A percentile compares a stretch with the other conserved stretches of the same genome.
phyloP scores from a whole-genome alignment of 2,888 invertebrate genomes.

The Bugulina stolonifera region DNA sequence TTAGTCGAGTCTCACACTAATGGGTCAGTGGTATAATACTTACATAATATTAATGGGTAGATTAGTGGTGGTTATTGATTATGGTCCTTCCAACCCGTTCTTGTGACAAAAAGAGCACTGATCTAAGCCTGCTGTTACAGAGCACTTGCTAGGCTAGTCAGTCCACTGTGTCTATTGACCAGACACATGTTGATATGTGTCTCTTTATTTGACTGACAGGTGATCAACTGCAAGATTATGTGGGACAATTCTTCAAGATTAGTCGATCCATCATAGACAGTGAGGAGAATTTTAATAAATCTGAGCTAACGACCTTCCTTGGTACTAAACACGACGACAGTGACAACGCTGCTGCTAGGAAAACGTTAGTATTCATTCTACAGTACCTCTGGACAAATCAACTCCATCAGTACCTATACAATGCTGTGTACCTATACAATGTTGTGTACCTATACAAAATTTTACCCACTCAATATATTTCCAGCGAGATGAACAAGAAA shows the following conservation, averaged over 20 bases:
- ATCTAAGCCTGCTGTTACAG: no score
- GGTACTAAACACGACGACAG: constrained; percentile 74
- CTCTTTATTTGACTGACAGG: neutral
- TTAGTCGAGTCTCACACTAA: no score
- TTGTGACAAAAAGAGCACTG: no score
- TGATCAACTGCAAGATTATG: constrained; percentile 4
- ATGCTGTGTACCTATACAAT: no score
- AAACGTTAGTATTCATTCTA: constrained; percentile 67
- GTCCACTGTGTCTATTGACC: no score
- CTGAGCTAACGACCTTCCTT: constrained; percentile 71
- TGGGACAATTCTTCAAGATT: neutral
- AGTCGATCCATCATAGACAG: neutral
- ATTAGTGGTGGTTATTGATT: no score
- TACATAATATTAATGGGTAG: no score
- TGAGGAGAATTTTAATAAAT: constrained; percentile 56
- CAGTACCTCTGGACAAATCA: no score
- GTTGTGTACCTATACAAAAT: no score
- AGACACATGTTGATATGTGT: neutral
- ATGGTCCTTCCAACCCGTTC: neutral
- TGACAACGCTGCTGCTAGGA: constrained; percentile 74
- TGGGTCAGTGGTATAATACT: no score
- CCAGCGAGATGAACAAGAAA: constrained; percentile 76
- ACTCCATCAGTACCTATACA: no score
- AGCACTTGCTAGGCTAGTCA: no score
- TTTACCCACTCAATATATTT: constrained; percentile 25